Evolutionary conservation across 2,888 invertebrate genomes (phyloP).

Genomic region (Arrhopalites spinosus): DNA sequence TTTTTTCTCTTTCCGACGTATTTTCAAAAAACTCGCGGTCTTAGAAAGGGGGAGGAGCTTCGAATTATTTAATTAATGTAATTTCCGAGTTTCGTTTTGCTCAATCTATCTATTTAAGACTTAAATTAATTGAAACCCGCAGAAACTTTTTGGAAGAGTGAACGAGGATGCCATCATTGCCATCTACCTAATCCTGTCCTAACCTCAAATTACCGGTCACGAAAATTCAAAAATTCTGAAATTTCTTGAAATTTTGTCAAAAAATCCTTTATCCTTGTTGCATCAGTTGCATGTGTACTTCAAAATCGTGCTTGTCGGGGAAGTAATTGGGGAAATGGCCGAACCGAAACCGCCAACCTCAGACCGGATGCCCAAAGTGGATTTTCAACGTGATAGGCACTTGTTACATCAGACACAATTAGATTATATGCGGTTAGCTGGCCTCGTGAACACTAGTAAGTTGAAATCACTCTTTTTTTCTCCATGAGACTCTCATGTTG

Average conservation of each 20-base stretch:
- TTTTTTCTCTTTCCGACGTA: too few species aligned
- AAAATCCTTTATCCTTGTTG: not conserved
- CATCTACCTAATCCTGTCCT: too few species aligned
- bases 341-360: slow-evolving; percentile 46
- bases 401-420: slow-evolving; percentile 65
- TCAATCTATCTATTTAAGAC: too few species aligned
- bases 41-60: too few species aligned
- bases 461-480: slow-evolving; percentile 1
- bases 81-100: too few species aligned
- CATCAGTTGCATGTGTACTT: not conserved
- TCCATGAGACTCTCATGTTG: not conserved
- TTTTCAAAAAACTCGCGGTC: too few species aligned
- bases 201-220: too few species aligned
- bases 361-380: slow-evolving; percentile 65
- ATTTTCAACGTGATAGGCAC: slow-evolving; percentile 60
- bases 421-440: slow-evolving; percentile 78
- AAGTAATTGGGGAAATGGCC: not conserved
- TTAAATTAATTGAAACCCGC: too few species aligned
- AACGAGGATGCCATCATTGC: too few species aligned
- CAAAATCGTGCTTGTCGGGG: not conserved
- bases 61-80: too few species aligned
- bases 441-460: slow-evolving; percentile 68
- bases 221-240: too few species aligned
- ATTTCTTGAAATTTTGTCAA: not conserved
- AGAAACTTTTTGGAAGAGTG: too few species aligned